Evolutionary conservation across 2,888 invertebrate genomes (phyloP).

Genomic region (Chironomus tentans): DNA sequence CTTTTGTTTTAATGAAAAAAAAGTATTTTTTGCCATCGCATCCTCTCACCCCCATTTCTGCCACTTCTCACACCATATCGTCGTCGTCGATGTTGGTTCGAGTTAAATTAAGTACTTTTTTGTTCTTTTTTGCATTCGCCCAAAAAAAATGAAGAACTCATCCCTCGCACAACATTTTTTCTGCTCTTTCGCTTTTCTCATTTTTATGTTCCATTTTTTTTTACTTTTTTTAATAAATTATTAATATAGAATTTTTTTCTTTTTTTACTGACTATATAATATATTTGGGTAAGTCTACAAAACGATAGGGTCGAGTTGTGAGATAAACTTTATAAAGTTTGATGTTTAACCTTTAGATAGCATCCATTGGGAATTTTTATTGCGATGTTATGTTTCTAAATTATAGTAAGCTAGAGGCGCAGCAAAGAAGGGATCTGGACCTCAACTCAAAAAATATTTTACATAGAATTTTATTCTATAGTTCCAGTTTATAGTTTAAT

Average conservation of each 20-base stretch:
- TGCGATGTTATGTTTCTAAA: too few relatives aligned
- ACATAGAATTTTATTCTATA: too few relatives aligned
- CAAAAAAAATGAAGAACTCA: neutral
- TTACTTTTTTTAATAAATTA: constrained; percentile 22
- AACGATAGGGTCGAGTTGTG: too few relatives aligned
- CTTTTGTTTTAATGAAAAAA: constrained; percentile 5
- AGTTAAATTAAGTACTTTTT: constrained; percentile 12
- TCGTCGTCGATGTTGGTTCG: neutral
- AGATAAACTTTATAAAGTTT: too few relatives aligned
- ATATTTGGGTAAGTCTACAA: neutral
- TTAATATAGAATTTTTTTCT: constrained; percentile 15
- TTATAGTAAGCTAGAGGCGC: too few relatives aligned
- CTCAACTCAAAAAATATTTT: too few relatives aligned
- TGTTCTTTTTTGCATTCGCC: constrained; percentile 2
- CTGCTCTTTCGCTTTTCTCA: constrained; percentile 7
- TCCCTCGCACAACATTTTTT: neutral
- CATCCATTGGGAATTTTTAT: too few relatives aligned
- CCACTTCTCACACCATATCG: neutral
- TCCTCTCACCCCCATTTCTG: neutral
- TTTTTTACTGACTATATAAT: neutral
- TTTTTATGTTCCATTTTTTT: constrained; percentile 24
- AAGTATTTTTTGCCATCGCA: neutral
- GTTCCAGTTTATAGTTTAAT: too few relatives aligned
- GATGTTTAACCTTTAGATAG: too few relatives aligned
- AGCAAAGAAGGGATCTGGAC: too few relatives aligned